Percentiles rank a stretch among this genome's conserved stretches.
These are phyloP conservation scores for Thinocorus orbignyianus DNA, from an alignment of 2,113 vertebrate species.

Conservation along the genomic window DNA sequence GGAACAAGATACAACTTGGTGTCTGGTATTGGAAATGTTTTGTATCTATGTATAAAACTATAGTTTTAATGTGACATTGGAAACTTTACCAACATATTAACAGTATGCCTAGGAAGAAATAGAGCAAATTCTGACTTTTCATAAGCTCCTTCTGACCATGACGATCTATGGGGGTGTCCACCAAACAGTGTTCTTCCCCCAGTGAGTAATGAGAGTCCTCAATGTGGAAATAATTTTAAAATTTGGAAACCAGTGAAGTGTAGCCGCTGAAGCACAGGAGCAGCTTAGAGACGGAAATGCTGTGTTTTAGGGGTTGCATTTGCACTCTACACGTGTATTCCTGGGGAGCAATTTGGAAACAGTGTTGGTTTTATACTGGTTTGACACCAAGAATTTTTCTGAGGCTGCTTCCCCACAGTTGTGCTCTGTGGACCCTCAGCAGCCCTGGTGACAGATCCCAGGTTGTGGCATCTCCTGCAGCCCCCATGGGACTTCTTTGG, in stretches of 20 bases:
- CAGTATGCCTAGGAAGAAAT: neutral
- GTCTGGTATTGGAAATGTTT: neutral
- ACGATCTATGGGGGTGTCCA: too few species aligned
- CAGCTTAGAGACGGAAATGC: neutral
- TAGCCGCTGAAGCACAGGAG: rapidly evolving
- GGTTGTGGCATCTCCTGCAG: neutral
- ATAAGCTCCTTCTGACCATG: too few species aligned
- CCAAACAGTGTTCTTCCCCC: too few species aligned
- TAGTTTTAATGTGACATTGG: neutral
- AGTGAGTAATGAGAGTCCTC: neutral
- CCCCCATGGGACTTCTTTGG: rapidly evolving
- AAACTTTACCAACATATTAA: neutral
- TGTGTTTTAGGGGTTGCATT: neutral
- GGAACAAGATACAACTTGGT: too few species aligned
- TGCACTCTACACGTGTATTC: rapidly evolving
- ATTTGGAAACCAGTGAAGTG: rapidly evolving
- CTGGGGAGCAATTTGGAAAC: neutral
- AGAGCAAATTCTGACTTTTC: neutral
- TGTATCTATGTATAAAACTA: too few species aligned
- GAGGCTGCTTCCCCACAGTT: neutral
- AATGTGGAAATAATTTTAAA: neutral
- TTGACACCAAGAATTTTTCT: neutral
- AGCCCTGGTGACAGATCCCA: neutral
- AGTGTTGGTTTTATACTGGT: neutral
- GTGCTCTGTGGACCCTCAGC: neutral